These are phyloP conservation scores for Scleropages formosus DNA, from an alignment of 2,797 vertebrate species.

Conservation along the genomic window DNA sequence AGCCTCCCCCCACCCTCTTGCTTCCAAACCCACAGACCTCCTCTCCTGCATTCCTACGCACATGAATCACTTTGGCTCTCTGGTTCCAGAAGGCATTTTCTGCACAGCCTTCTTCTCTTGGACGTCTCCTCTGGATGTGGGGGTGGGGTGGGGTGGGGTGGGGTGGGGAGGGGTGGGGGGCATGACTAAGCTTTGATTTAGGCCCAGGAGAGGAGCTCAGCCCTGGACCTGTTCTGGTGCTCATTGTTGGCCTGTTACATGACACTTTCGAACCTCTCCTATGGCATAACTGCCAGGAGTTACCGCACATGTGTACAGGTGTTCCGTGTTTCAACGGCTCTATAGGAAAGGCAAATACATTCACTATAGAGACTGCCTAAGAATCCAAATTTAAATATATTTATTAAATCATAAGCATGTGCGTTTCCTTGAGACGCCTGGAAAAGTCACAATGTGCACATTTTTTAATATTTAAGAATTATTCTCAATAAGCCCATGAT, in stretches of 20 bases:
- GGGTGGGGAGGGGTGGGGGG: too few species aligned
- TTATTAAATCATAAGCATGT: conserved; percentile 49
- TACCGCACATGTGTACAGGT: too few species aligned
- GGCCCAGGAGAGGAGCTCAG: conserved; percentile 67
- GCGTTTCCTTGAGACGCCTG: conserved; percentile 48
- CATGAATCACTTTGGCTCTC: conserved; percentile 96
- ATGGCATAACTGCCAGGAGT: neutral
- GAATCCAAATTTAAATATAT: conserved; percentile 55
- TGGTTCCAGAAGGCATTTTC: conserved; percentile 98
- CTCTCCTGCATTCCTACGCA: conserved; percentile 83
- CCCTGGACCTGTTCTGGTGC: conserved; percentile 49
- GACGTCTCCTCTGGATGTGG: conserved; percentile 78
- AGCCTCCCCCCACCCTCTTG: conserved; percentile 87
- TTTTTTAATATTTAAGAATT: conserved; percentile 32
- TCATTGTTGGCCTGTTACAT: conserved; percentile 26
- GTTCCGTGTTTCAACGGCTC: neutral
- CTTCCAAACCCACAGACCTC: conserved; percentile 69
- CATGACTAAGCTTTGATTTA: conserved; percentile 75
- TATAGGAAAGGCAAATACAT: conserved; percentile 24
- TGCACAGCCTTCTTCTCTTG: conserved; percentile 73
- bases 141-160: too few species aligned
- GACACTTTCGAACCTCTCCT: neutral
- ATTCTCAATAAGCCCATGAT: conserved; percentile 31
- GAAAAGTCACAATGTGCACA: conserved; percentile 42
- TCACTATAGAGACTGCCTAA: conserved; percentile 46